Percentiles rank a stretch among this genome's conserved stretches.
These are phyloP conservation scores for Chironomus tepperi DNA, from an alignment of 1,140 invertebrate genomes.

Conservation along the genomic window DNA sequence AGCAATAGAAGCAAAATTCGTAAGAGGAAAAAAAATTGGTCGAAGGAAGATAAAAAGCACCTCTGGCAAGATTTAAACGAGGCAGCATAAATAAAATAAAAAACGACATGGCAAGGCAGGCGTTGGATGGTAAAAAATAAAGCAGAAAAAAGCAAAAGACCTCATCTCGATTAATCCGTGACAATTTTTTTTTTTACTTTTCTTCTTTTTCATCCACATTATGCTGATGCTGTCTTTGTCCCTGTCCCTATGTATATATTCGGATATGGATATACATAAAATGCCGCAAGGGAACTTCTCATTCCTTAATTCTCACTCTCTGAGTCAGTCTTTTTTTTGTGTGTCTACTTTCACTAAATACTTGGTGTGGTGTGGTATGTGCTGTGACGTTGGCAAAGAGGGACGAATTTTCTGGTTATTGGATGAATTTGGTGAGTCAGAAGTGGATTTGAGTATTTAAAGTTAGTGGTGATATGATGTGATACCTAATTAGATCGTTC, in stretches of 20 bases:
- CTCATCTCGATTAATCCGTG: constrained; percentile 11
- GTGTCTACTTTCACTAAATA: neutral
- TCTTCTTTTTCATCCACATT: neutral
- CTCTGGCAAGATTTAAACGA: neutral
- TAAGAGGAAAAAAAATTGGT: neutral
- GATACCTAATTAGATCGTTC: too few species aligned
- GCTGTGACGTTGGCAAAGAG: neutral
- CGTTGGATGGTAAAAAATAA: too few species aligned
- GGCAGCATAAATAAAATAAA: neutral
- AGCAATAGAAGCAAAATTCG: too few species aligned
- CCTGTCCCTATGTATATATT: too few species aligned
- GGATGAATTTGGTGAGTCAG: neutral
- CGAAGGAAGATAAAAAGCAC: neutral
- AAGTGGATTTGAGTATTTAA: neutral
- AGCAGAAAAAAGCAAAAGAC: neutral
- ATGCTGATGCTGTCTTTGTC: neutral
- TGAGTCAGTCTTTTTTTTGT: too few species aligned
- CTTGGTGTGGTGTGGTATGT: too few species aligned
- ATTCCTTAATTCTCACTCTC: too few species aligned
- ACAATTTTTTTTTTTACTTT: neutral
- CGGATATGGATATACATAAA: too few species aligned
- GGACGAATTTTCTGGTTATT: neutral
- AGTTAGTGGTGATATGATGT: too few species aligned
- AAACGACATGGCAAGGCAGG: neutral
- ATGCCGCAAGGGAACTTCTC: neutral